These are phyloP conservation scores for Sesia apiformis DNA, from an alignment of 2,888 invertebrate species.

Conservation along the genomic window DNA sequence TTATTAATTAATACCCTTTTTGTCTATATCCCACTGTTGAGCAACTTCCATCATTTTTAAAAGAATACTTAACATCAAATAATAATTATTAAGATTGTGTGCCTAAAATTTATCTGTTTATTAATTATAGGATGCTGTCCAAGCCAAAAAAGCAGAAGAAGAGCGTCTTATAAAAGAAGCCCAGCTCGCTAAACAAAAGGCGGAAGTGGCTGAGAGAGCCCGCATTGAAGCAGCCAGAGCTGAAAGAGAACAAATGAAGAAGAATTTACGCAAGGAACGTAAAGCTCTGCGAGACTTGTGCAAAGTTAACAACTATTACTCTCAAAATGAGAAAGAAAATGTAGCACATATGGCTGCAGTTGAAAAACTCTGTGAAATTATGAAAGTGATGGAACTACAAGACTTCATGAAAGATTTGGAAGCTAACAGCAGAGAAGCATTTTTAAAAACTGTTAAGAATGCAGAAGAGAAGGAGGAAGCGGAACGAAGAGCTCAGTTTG, in stretches of 20 bases:
- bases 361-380: conserved; percentile 91
- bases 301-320: conserved; percentile 88
- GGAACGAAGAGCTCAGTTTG: conserved; percentile 79
- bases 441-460: conserved; percentile 79
- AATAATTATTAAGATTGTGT: neutral
- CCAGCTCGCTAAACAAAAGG: conserved; percentile 82
- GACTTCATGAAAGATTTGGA: conserved; percentile 82
- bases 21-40: too few species aligned
- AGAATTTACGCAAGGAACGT: conserved; percentile 89
- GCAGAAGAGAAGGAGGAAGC: conserved; percentile 85
- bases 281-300: conserved; percentile 86
- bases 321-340: conserved; percentile 79
- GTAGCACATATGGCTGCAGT: conserved; percentile 92
- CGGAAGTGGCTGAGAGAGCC: conserved; percentile 87
- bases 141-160: conserved; percentile 88
- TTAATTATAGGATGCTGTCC: conserved; percentile 78
- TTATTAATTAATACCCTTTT: too few species aligned
- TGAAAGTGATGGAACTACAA: conserved; percentile 82
- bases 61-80: neutral
- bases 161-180: conserved; percentile 84
- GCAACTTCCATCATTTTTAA: too few species aligned
- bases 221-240: conserved; percentile 87
- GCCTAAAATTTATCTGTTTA: neutral
- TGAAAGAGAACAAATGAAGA: conserved; percentile 89
- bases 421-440: conserved; percentile 77